A percentile compares a stretch with the other conserved stretches of the same genome.
phyloP scores from a whole-genome alignment of 2,113 vertebrate species.

The Talpa occidentalis region DNA sequence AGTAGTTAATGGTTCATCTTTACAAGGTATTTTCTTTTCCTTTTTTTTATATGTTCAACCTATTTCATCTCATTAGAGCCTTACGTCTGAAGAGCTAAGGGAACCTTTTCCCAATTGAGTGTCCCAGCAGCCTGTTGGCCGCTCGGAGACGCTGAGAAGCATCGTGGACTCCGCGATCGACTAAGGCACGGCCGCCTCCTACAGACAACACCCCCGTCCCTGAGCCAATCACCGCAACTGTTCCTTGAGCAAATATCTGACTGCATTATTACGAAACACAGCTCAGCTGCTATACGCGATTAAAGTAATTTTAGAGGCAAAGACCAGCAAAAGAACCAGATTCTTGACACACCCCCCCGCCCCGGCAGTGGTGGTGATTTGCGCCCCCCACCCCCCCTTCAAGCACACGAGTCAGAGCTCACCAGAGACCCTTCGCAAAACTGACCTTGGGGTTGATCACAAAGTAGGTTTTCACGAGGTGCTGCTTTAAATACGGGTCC shows the following conservation, averaged over 20 bases:
- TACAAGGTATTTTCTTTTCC: neutral
- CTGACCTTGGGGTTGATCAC: slow-evolving; percentile 98
- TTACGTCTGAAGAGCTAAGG: neutral
- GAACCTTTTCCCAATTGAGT: neutral
- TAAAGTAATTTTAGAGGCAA: neutral
- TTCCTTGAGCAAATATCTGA: neutral
- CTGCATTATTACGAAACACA: neutral
- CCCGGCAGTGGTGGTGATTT: too few species aligned
- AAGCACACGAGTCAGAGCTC: neutral
- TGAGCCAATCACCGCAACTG: neutral
- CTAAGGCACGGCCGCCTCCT: rapidly evolving
- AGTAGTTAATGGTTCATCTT: neutral
- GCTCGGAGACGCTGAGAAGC: too few species aligned
- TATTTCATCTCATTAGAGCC: neutral
- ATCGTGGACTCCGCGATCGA: rapidly evolving
- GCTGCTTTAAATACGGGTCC: slow-evolving; percentile 96
- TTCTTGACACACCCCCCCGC: neutral
- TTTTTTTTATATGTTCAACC: neutral
- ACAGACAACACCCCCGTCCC: rapidly evolving
- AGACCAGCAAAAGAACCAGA: neutral
- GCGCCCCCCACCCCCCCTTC: neutral
- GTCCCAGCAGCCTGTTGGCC: too few species aligned
- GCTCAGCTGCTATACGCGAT: neutral
- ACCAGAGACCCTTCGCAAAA: neutral
- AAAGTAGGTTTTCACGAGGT: slow-evolving; percentile 95